A percentile compares a stretch with the other conserved stretches of the same genome.
These are phyloP conservation scores for Habroteleia sp. DNA, from an alignment of 2,888 invertebrate species.

Conservation along the genomic window DNA sequence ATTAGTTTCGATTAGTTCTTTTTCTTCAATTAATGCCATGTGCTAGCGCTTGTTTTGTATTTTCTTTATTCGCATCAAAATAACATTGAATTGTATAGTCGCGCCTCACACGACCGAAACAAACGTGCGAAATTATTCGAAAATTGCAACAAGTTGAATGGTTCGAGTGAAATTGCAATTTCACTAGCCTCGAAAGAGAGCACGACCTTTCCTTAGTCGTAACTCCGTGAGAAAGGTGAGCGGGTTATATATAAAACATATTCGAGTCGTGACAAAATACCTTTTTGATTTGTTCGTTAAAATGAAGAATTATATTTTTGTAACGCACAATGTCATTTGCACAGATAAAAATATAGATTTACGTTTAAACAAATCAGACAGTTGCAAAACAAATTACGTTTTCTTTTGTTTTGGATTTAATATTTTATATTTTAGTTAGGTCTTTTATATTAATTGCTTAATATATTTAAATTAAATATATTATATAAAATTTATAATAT, in stretches of 20 bases:
- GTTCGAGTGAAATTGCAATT: slow-evolving; percentile 64
- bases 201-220: slow-evolving; percentile 56
- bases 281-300: too few relatives aligned
- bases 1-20: too few relatives aligned
- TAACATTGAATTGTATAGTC: slow-evolving; percentile 20
- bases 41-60: background rate
- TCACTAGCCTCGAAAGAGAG: slow-evolving; percentile 61
- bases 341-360: too few relatives aligned
- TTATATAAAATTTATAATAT: too few relatives aligned
- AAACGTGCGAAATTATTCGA: slow-evolving; percentile 47
- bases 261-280: slow-evolving; percentile 12
- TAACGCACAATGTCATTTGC: too few relatives aligned
- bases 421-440: too few relatives aligned
- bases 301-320: too few relatives aligned
- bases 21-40: slow-evolving; percentile 4
- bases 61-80: slow-evolving; percentile 32
- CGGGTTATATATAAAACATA: slow-evolving; percentile 35
- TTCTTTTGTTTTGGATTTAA: too few relatives aligned
- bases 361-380: too few relatives aligned
- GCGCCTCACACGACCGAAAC: slow-evolving; percentile 6
- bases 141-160: slow-evolving; percentile 46
- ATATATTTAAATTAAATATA: too few relatives aligned
- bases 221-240: slow-evolving; percentile 52
- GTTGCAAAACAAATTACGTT: too few relatives aligned
- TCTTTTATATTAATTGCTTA: too few relatives aligned